phyloP scores from a whole-genome alignment of 2,113 vertebrate species.

The Sceloporus tristichus region DNA sequence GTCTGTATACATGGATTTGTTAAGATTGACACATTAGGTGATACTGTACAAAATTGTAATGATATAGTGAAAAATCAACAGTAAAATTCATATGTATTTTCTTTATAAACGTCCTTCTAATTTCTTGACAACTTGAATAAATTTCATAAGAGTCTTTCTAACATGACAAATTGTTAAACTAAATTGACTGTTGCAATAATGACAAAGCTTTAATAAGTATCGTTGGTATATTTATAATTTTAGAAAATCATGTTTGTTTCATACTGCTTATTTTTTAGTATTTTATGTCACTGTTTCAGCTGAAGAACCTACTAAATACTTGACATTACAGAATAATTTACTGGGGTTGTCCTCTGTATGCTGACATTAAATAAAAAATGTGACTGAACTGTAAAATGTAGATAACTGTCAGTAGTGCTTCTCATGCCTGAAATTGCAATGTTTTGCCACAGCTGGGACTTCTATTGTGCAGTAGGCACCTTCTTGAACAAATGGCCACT shows the following conservation, averaged over 20 bases:
- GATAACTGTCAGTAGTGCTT: constrained; percentile 68
- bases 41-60: constrained; percentile 76
- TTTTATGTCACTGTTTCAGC: constrained; percentile 73
- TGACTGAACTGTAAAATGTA: constrained; percentile 70
- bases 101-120: constrained; percentile 75
- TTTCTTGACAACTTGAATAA: constrained; percentile 80
- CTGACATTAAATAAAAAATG: constrained; percentile 74
- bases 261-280: constrained; percentile 74
- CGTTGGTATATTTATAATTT: constrained; percentile 76
- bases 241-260: constrained; percentile 75
- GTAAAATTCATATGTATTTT: constrained; percentile 74
- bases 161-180: constrained; percentile 72
- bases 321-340: constrained; percentile 70
- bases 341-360: constrained; percentile 74
- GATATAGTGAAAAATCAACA: constrained; percentile 75
- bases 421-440: constrained; percentile 63
- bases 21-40: constrained; percentile 70
- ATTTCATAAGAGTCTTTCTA: constrained; percentile 79
- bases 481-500: constrained; percentile 43
- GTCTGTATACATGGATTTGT: constrained; percentile 74
- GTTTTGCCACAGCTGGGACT: constrained; percentile 57
- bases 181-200: constrained; percentile 71
- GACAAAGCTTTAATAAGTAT: constrained; percentile 74
- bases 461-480: constrained; percentile 30
- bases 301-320: constrained; percentile 68